phyloP scores from a whole-genome alignment of 2,797 vertebrate genomes.

The Bovichtus diacanthus region DNA sequence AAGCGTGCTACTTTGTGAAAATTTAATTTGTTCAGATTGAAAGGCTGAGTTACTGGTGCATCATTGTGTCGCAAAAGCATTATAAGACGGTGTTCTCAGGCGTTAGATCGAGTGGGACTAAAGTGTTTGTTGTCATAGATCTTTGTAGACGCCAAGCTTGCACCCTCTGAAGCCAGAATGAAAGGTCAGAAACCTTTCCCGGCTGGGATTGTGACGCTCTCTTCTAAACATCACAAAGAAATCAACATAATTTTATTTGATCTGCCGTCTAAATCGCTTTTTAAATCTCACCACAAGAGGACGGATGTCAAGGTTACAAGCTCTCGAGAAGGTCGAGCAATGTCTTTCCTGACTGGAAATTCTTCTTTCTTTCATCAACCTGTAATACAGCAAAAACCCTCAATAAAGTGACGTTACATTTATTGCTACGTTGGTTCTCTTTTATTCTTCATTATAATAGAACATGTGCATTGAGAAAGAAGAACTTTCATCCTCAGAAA shows the following conservation, averaged over 20 bases:
- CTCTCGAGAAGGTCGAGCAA: not conserved
- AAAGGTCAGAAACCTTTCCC: constrained; percentile 11
- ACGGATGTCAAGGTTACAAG: not conserved
- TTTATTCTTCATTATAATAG: not conserved
- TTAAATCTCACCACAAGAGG: not conserved
- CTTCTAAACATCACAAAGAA: not conserved
- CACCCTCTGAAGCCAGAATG: not conserved
- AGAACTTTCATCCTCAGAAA: not conserved
- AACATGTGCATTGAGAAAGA: not conserved
- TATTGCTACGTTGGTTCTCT: not conserved
- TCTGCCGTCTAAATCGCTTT: not conserved
- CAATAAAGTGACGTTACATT: not conserved
- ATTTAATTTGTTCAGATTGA: not conserved
- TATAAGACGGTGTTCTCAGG: not conserved
- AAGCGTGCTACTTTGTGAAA: not conserved
- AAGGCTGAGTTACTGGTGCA: constrained; percentile 5
- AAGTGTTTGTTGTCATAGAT: not conserved
- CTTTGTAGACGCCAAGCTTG: not conserved
- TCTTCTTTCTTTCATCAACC: not conserved
- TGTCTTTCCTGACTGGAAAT: not conserved
- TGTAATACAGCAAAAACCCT: not conserved
- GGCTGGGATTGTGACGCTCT: not conserved
- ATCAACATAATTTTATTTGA: not conserved
- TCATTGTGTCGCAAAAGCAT: constrained; percentile 8
- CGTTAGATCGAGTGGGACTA: not conserved